A percentile compares a stretch with the other conserved stretches of the same genome.
phyloP scores from a whole-genome alignment of 2,797 vertebrate genomes.

The Pseudocheirus occidentalis region DNA sequence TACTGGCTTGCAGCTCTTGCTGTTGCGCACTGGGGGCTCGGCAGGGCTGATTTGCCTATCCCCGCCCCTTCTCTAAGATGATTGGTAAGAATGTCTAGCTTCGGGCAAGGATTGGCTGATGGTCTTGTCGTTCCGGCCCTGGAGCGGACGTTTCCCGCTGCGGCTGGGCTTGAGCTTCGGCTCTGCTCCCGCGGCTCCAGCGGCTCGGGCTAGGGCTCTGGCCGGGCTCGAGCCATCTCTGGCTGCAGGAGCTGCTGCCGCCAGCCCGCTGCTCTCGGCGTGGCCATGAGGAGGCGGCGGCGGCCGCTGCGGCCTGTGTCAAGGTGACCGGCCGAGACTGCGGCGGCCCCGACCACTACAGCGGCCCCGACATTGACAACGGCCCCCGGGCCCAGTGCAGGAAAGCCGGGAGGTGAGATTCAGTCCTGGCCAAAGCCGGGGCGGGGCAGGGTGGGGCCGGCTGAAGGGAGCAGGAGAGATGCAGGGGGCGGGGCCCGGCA shows the following conservation, averaged over 20 bases:
- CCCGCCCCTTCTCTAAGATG: constrained; percentile 63
- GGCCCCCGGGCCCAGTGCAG: constrained; percentile 54
- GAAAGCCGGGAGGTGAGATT: constrained; percentile 48
- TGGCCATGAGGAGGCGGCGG: constrained; percentile 72
- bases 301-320: constrained; percentile 52
- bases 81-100: constrained; percentile 35
- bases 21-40: constrained; percentile 74
- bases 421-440: not conserved
- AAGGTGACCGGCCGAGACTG: constrained; percentile 60
- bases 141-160: constrained; percentile 65
- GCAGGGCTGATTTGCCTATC: constrained; percentile 61
- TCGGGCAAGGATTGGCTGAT: constrained; percentile 57
- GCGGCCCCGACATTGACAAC: not conserved
- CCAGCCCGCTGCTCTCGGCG: constrained; percentile 59
- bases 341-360: constrained; percentile 38
- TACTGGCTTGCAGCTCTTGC: constrained; percentile 43
- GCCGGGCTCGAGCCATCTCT: constrained; percentile 50
- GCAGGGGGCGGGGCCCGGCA: constrained; percentile 62
- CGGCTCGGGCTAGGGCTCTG: constrained; percentile 67
- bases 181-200: constrained; percentile 64
- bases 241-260: constrained; percentile 64
- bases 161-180: constrained; percentile 72
- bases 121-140: constrained; percentile 64
- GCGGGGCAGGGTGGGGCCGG: constrained; percentile 56
- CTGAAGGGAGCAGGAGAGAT: constrained; percentile 66